phyloP scores from a whole-genome alignment of 1,140 invertebrate species.

The Orchesella cincta region DNA sequence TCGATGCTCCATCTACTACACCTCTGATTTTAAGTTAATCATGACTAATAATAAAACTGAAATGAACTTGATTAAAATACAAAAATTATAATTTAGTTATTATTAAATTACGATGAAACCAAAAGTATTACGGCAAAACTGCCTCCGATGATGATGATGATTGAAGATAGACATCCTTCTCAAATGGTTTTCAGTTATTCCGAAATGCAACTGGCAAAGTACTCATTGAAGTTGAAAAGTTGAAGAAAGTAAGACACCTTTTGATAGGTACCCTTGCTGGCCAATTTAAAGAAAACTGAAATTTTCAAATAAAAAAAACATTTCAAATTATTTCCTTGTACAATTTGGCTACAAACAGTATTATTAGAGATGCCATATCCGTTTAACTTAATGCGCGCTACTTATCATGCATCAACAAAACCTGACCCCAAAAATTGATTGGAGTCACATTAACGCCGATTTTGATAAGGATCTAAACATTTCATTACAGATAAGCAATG shows the following conservation, averaged over 20 bases:
- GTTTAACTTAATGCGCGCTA: neutral
- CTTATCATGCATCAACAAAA: neutral
- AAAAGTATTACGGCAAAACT: neutral
- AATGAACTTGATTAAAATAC: neutral
- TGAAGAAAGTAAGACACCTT: slow-evolving; percentile 41
- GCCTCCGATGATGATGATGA: too few relatives aligned
- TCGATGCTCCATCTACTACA: too few relatives aligned
- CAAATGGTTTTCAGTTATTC: too few relatives aligned
- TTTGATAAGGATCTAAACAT: neutral
- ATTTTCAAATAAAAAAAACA: slow-evolving; percentile 27
- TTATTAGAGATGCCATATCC: neutral
- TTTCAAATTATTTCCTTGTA: neutral
- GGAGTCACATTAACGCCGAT: neutral
- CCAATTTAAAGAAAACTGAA: slow-evolving; percentile 39
- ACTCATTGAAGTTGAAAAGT: slow-evolving; percentile 42
- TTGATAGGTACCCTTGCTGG: slow-evolving; percentile 36
- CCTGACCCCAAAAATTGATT: neutral
- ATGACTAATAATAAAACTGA: neutral
- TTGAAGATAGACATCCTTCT: too few relatives aligned
- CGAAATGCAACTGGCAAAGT: slow-evolving; percentile 8
- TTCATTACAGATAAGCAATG: neutral
- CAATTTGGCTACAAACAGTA: neutral
- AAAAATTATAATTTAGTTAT: neutral
- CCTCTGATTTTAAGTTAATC: neutral
- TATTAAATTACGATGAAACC: neutral